A percentile compares a stretch with the other conserved stretches of the same genome.
Conservation (phyloP, 2,888 invertebrate genomes). For the Leptinotarsa haldemani region DNA sequence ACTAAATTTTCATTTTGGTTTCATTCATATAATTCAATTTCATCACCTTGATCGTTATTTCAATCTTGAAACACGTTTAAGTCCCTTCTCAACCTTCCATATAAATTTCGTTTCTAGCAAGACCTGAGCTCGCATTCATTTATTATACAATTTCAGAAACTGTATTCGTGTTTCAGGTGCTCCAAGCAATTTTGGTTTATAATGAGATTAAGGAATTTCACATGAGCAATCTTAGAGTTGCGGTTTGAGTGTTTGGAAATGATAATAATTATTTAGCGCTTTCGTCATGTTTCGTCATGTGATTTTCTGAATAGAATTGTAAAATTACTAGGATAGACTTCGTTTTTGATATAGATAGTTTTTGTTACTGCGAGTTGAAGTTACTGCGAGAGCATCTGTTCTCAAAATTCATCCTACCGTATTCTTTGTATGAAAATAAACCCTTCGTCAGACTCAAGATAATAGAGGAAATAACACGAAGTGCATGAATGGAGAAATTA, state of each 20-base stretch:
- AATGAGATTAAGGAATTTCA: slow-evolving; percentile 11
- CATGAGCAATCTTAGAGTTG: background rate
- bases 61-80: background rate
- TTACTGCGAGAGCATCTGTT: no score
- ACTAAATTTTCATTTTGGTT: background rate
- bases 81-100: background rate
- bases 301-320: no score
- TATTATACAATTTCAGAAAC: slow-evolving; percentile 10
- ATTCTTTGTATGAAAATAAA: no score
- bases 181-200: slow-evolving; percentile 6
- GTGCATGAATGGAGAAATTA: no score
- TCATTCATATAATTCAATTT: background rate
- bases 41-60: background rate
- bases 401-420: no score
- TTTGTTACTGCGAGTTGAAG: no score
- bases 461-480: no score
- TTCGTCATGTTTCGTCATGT: background rate
- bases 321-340: no score
- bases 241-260: background rate
- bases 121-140: background rate
- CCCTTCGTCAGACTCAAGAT: no score
- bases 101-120: background rate
- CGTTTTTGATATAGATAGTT: no score
- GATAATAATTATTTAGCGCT: background rate
- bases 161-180: slow-evolving; percentile 6